Percentiles rank a stretch among this genome's conserved stretches.
phyloP scores from a whole-genome alignment of 2,888 invertebrate species.

The Monoplex corrugatus region DNA sequence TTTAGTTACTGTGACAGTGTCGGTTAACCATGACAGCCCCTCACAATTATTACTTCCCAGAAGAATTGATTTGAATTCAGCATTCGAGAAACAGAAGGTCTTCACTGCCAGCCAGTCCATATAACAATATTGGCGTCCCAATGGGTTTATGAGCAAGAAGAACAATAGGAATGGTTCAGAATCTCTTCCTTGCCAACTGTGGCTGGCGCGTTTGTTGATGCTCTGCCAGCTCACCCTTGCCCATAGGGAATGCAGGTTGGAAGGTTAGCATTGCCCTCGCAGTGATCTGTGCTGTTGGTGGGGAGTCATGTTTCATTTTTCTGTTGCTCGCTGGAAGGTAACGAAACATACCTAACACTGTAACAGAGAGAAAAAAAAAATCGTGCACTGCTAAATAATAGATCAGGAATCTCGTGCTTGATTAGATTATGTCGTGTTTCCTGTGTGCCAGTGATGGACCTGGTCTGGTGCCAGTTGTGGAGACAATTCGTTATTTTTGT shows the following conservation, averaged over 20 bases:
- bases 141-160: too few species aligned
- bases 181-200: background rate
- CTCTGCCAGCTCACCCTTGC: background rate
- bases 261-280: background rate
- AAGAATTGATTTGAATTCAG: background rate
- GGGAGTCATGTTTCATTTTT: background rate
- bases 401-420: background rate
- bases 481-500: too few species aligned
- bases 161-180: background rate
- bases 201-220: background rate
- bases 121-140: too few species aligned
- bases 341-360: too few species aligned
- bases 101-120: background rate
- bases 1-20: too few species aligned
- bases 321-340: background rate
- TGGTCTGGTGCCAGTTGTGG: too few species aligned
- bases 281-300: background rate
- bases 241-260: background rate
- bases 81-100: background rate
- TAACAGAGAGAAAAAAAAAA: too few species aligned
- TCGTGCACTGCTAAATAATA: background rate
- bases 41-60: too few species aligned
- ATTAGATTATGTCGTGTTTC: background rate
- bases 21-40: too few species aligned
- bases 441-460: too few species aligned